These are phyloP conservation scores for Miltochrista miniata DNA, from an alignment of 2,888 invertebrate genomes.

Conservation along the genomic window DNA sequence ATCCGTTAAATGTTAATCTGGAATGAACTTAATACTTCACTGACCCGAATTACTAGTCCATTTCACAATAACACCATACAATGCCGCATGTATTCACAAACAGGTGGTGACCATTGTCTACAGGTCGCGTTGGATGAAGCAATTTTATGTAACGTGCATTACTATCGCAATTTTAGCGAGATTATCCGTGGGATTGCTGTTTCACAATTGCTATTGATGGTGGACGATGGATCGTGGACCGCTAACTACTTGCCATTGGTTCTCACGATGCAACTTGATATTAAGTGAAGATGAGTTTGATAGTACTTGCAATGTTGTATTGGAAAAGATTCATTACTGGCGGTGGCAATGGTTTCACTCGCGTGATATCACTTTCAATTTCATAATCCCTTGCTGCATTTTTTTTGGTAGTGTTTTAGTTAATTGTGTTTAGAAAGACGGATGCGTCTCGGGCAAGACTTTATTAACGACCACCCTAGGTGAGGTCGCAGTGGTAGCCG, in stretches of 20 bases:
- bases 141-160: constrained; percentile 58
- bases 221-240: constrained; percentile 30
- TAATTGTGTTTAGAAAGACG: too few relatives aligned
- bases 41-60: constrained; percentile 37
- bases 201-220: constrained; percentile 54
- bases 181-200: constrained; percentile 64
- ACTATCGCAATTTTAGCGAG: constrained; percentile 51
- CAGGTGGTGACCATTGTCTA: constrained; percentile 43
- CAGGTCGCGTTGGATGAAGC: constrained; percentile 48
- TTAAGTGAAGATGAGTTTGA: constrained; percentile 3
- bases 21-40: not conserved
- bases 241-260: constrained; percentile 32
- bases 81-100: constrained; percentile 26
- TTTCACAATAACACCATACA: constrained; percentile 43
- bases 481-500: too few relatives aligned
- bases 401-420: too few relatives aligned
- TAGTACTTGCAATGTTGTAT: too few relatives aligned
- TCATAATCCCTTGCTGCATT: too few relatives aligned
- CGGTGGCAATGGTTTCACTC: too few relatives aligned
- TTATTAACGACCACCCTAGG: too few relatives aligned
- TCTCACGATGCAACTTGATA: constrained; percentile 30
- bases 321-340: too few relatives aligned
- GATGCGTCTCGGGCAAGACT: too few relatives aligned
- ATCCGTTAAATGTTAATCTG: too few relatives aligned
- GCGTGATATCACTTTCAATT: too few relatives aligned